Percentiles rank a stretch among this genome's conserved stretches.
Evolutionary conservation across 2,797 vertebrate genomes (phyloP).

Genomic region (Trachurus trachurus): DNA sequence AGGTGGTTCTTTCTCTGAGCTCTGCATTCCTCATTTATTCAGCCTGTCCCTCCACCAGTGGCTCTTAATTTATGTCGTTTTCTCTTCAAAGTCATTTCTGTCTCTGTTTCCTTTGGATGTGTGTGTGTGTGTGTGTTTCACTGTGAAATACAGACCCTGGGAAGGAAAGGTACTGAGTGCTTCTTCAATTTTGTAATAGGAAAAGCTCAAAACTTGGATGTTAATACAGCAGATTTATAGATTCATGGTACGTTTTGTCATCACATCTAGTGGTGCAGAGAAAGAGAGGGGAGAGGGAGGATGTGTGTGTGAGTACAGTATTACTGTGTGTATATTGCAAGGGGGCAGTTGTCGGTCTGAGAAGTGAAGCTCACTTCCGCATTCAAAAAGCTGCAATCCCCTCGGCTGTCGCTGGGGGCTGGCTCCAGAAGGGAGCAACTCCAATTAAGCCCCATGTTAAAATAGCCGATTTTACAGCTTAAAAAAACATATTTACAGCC

Average conservation of each 20-base stretch:
- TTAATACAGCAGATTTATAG: constrained; percentile 58
- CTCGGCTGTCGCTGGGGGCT: too few species aligned
- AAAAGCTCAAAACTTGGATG: constrained; percentile 33
- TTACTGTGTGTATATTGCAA: constrained; percentile 30
- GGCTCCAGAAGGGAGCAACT: too few species aligned
- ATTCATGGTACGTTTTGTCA: constrained; percentile 41
- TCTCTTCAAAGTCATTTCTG: constrained; percentile 21
- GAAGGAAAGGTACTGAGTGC: constrained; percentile 23
- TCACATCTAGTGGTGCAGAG: background rate
- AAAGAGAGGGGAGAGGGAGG: background rate
- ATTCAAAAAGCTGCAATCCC: too few species aligned
- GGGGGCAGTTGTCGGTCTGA: too few species aligned
- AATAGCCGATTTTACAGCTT: too few species aligned
- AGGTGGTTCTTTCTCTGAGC: constrained; percentile 24
- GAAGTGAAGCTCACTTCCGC: too few species aligned
- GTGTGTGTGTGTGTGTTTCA: background rate
- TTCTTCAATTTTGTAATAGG: constrained; percentile 29
- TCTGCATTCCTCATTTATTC: constrained; percentile 16
- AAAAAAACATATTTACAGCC: too few species aligned
- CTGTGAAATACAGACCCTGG: constrained; percentile 37
- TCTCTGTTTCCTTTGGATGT: background rate
- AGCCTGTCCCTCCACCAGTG: background rate
- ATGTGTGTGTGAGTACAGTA: constrained; percentile 12
- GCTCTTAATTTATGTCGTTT: constrained; percentile 32
- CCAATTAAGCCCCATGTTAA: too few species aligned